phyloP scores from a whole-genome alignment of 2,888 invertebrate species.

The Chalcis sispes region DNA sequence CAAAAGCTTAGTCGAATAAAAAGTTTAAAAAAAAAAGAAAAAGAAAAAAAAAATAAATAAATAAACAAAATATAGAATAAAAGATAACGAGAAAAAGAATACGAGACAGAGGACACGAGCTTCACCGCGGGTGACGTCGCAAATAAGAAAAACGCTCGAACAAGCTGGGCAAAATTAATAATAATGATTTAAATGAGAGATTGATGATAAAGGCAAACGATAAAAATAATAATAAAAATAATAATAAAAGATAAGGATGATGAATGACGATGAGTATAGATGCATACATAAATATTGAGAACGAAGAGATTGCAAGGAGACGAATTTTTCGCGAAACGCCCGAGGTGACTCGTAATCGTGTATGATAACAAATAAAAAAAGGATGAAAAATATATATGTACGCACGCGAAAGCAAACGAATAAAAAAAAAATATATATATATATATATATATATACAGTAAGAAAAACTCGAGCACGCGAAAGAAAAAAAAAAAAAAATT shows the following conservation, averaged over 20 bases:
- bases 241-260: neutral
- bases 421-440: too few species aligned
- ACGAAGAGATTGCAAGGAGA: neutral
- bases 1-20: neutral
- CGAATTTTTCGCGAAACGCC: neutral
- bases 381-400: neutral
- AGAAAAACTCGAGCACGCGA: too few species aligned
- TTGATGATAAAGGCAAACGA: neutral
- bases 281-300: neutral
- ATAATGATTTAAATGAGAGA: neutral
- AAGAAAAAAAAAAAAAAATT: neutral
- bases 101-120: neutral
- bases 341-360: neutral
- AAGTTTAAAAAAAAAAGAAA: neutral
- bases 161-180: constrained; percentile 5
- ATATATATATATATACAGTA: neutral
- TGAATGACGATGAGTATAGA: neutral
- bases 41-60: neutral
- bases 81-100: neutral
- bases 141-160: neutral
- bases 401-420: too few species aligned
- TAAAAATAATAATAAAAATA: constrained; percentile 3
- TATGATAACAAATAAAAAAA: neutral
- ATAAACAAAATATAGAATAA: neutral
- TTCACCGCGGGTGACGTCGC: neutral